Evolutionary conservation across 2,113 vertebrate species (phyloP), one percentile per base, ranked within the genome.

Genomic region (Hypocryptadius cinnamomeus): DNA sequence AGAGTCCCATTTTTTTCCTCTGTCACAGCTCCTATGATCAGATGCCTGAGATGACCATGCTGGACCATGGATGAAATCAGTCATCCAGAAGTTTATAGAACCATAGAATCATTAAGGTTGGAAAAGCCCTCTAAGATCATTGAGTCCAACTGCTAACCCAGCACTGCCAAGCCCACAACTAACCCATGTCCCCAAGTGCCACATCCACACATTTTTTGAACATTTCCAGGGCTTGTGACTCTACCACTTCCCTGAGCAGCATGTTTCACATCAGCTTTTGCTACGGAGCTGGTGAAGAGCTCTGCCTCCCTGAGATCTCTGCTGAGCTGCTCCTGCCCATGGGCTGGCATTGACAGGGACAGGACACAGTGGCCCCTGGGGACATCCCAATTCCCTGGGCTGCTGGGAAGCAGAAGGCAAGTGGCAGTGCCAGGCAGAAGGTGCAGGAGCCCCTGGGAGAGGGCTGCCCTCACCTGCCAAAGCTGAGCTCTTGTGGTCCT

Each of bases 241-340:
- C 23, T 31, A 13, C 10, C 23, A 11, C 33, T 61, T 51, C 27
- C 39, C 54, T 45, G 33, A 45, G 45, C 33, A 53, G 33, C 27
- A 8, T 23, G 8, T 53, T 33, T 28, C 73, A 24, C 12, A 37
- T 24, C 42, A 65, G 60, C 44, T 53, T 31, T 10, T 15, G 22
- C n/a, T 40, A 2, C 0, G 0, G 60, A 74, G 76, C 33, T 35
- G 28, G 33, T 45, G 71, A 28, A 4, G 0, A 3, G 21, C 16
- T 89, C 79, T 45, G 35, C 44, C 79, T 64, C 21, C 21, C 40
- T 9, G 28, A 35, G 27, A 15, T 25, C 69, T 56, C 39, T 53
- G n/a, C 65, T 35, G 31, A 77, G 33, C 28, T 35, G n/a, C 24
- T 77, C 40, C 57, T 68, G n/a, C 33, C 69, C 24, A 2, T 15